A percentile compares a stretch with the other conserved stretches of the same genome.
Conservation (phyloP, 1,140 invertebrate species). For the Myzus persicae region DNA sequence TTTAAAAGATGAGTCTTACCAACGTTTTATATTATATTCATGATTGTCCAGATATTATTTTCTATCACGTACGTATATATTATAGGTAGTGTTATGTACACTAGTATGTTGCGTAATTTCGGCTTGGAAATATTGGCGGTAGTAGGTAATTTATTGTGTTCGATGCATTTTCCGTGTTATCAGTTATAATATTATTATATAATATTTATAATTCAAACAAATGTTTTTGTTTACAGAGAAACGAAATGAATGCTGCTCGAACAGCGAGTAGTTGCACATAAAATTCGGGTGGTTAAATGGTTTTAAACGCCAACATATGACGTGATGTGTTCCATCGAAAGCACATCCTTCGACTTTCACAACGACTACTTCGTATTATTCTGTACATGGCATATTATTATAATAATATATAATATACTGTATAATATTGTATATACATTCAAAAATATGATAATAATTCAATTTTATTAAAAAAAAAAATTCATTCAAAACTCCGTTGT, state of each 20-base stretch:
- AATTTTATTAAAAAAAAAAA: background rate
- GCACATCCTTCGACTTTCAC: background rate
- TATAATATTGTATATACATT: background rate
- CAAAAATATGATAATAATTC: constrained; percentile 1
- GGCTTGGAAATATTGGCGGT: background rate
- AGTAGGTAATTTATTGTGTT: background rate
- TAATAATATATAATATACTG: background rate
- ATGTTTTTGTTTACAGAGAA: background rate
- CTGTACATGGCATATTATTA: background rate
- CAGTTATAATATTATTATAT: background rate
- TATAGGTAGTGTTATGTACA: background rate
- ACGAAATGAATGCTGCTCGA: background rate
- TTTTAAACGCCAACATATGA: background rate
- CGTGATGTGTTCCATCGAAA: background rate
- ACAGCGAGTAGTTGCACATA: background rate
- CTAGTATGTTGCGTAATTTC: background rate
- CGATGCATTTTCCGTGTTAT: background rate
- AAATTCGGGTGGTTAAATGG: background rate
- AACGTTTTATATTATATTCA: background rate
- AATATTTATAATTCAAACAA: background rate
- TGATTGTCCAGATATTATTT: background rate
- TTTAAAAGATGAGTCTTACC: background rate
- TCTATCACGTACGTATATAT: background rate
- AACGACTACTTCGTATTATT: background rate
- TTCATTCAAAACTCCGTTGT: background rate